A percentile compares a stretch with the other conserved stretches of the same genome.
phyloP scores from a whole-genome alignment of 2,113 vertebrate species.

The Zapus hudsonius region DNA sequence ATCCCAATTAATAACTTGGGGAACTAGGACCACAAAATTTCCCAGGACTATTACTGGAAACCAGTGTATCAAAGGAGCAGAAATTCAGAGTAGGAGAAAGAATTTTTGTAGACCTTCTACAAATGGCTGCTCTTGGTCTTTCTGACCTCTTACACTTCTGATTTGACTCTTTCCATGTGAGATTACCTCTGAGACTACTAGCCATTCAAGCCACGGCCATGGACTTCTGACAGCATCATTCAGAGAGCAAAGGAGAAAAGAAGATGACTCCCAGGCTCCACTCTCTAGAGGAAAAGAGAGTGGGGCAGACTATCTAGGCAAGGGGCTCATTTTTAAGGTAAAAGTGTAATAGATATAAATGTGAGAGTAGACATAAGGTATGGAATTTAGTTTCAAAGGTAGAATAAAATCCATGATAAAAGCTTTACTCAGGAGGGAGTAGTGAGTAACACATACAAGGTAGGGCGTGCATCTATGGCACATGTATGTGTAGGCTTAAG shows the following conservation, averaged over 20 bases:
- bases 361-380: neutral
- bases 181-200: neutral
- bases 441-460: neutral
- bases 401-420: neutral
- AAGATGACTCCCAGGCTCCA: neutral
- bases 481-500: neutral
- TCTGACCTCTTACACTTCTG: neutral
- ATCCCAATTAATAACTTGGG: slow-evolving; percentile 7
- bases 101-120: neutral
- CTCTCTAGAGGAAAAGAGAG: neutral
- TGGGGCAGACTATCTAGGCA: neutral
- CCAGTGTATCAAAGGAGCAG: slow-evolving; percentile 13
- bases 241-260: neutral
- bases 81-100: slow-evolving; percentile 3
- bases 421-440: neutral
- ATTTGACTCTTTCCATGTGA: slow-evolving; percentile 1
- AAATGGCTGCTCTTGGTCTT: neutral
- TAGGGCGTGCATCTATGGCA: too few relatives aligned
- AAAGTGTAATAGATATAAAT: neutral
- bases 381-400: neutral
- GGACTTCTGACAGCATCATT: neutral
- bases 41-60: neutral
- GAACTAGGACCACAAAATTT: neutral
- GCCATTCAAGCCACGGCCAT: neutral
- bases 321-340: neutral